Evolutionary conservation across 2,113 vertebrate species (phyloP), one percentile per base, ranked within the genome.

Genomic region (Oryzias curvinotus): DNA sequence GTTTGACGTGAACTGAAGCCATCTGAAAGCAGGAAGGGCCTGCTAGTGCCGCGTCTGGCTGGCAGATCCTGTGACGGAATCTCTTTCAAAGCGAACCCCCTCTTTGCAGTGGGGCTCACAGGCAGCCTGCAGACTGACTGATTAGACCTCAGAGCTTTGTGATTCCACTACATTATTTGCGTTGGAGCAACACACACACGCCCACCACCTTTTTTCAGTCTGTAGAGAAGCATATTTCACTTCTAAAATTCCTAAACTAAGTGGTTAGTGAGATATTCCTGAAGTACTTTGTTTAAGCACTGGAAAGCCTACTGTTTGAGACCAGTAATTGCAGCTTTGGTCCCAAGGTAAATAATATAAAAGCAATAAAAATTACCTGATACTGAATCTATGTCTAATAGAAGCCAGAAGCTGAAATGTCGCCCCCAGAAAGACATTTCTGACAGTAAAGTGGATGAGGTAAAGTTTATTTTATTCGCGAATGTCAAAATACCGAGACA

Each of bases 131-230:
- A 80, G 82, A 88, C 83, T 57, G 84, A 72, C 78, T 83, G 82
- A 87, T 88, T 84, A 69, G 82, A 82, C 84, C 83, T 77, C 51
- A 1, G 85, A 76, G 81, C 67, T 73, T 79, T 78, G 75, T 78
- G 75, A 83, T 84, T 71, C 73, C 65, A 68, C 81, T 66, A 49
- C 68, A 67, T 23, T 73, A 80, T 88, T 87, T 74, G 71, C 70
- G 13, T 68, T 86, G 83, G 83, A 87, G 73, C 62, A 8, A 28
- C 19, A 0, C 59, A 16, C 43, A 49, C 62, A 49, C n/a, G n/a
- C 36, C 45, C 53, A 65, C 67, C 48, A 50, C 61, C 51, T 72
- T 66, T 26, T 57, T 46, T 56, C 75, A 53, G 63, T 60, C 59
- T 48, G 57, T 58, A 56, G 18, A 68, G 65, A 81, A 72, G 71